A percentile compares a stretch with the other conserved stretches of the same genome.
Conservation (phyloP, 2,888 invertebrate species). For the Ophion costatus region DNA sequence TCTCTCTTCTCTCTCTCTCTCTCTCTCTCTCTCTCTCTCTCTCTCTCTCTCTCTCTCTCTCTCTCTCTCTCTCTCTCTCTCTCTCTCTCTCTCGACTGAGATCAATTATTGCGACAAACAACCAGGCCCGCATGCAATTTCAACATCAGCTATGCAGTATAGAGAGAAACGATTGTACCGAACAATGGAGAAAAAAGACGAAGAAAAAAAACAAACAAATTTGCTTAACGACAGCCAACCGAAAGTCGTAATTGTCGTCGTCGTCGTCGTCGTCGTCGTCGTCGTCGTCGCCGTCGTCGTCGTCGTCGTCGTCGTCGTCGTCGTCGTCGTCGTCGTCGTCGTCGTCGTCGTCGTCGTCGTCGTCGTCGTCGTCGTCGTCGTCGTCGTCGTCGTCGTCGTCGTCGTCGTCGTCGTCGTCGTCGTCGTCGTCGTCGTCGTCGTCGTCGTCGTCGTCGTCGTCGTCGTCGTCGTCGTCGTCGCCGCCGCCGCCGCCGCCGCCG, state of each 20-base stretch:
- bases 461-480: too few relatives aligned
- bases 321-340: too few relatives aligned
- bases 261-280: too few relatives aligned
- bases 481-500: too few relatives aligned
- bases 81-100: background rate
- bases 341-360: background rate
- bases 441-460: background rate
- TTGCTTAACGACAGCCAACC: constrained; percentile 9
- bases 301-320: background rate
- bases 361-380: background rate
- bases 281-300: background rate
- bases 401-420: background rate
- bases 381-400: too few relatives aligned
- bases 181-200: background rate
- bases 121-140: constrained; percentile 33
- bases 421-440: too few relatives aligned
- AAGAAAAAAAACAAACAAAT: constrained; percentile 32
- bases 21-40: background rate
- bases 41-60: constrained; percentile 5
- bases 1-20: background rate
- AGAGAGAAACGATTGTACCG: constrained; percentile 26
- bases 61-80: too few relatives aligned
- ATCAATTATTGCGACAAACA: constrained; percentile 25
- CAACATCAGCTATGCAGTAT: constrained; percentile 28
- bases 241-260: background rate